A percentile compares a stretch with the other conserved stretches of the same genome.
These are phyloP conservation scores for Oreocharis arfaki DNA, from an alignment of 2,113 vertebrate genomes.

Conservation along the genomic window DNA sequence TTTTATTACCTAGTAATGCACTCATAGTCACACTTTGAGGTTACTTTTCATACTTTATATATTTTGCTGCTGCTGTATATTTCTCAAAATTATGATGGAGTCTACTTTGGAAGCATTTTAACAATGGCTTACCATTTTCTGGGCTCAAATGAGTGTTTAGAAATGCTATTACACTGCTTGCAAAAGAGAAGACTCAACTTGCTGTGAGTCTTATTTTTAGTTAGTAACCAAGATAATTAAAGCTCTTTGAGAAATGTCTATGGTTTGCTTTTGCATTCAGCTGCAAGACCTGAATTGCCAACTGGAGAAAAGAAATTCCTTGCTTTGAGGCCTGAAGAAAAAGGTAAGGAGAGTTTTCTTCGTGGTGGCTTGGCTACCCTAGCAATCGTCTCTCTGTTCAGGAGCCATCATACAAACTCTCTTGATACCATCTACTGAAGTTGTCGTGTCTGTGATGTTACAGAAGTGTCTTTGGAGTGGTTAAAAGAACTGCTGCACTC, in stretches of 20 bases:
- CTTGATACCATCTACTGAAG: neutral
- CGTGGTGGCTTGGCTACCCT: neutral
- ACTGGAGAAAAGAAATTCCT: conserved; percentile 79
- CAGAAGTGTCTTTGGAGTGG: neutral
- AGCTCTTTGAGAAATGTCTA: neutral
- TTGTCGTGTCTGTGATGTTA: neutral
- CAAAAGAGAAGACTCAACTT: neutral
- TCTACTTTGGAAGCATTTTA: neutral
- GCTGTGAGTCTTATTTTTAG: neutral
- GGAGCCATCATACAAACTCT: neutral
- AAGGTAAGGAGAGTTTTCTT: conserved; percentile 71
- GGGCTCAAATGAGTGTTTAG: neutral
- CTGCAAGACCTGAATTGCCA: conserved; percentile 81
- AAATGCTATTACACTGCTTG: neutral
- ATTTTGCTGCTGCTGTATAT: neutral
- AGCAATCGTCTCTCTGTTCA: neutral
- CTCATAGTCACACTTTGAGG: neutral
- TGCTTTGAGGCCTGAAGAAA: conserved; percentile 78
- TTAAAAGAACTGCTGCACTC: neutral
- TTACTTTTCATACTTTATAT: neutral
- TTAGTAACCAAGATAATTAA: neutral
- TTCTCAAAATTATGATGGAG: neutral
- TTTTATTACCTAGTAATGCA: neutral
- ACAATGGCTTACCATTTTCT: neutral
- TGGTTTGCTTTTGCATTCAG: conserved; percentile 67